These are phyloP conservation scores for Drosophila hamatofila DNA, from an alignment of 2,888 invertebrate species.

Conservation along the genomic window DNA sequence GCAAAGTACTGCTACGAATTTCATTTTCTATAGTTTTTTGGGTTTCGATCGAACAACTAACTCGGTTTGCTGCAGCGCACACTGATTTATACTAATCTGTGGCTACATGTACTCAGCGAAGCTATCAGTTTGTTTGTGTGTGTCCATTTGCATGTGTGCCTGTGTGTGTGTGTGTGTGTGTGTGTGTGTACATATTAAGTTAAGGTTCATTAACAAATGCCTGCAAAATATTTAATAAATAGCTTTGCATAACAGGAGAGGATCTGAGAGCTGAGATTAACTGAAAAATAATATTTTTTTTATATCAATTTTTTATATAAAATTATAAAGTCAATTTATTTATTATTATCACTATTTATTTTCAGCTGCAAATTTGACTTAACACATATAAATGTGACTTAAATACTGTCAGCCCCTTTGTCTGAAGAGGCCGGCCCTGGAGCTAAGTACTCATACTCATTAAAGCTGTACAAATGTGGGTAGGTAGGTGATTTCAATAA, in stretches of 20 bases:
- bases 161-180: neutral
- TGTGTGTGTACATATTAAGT: conserved; percentile 22
- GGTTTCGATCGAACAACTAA: conserved; percentile 44
- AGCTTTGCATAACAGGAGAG: conserved; percentile 2
- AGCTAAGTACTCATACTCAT: neutral
- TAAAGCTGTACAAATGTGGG: neutral
- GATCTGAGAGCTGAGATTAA: neutral
- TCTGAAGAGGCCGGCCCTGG: conserved; percentile 2
- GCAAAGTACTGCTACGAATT: conserved; percentile 48
- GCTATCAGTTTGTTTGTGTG: conserved; percentile 15
- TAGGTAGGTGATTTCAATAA: neutral
- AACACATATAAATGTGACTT: neutral
- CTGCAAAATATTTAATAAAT: conserved; percentile 47
- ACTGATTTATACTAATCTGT: conserved; percentile 49
- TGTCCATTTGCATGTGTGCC: neutral
- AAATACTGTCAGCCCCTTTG: neutral
- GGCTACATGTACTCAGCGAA: neutral
- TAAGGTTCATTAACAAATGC: conserved; percentile 61
- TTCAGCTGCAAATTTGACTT: neutral
- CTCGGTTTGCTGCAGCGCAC: conserved; percentile 3
- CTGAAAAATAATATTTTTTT: neutral
- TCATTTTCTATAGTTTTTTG: conserved; percentile 37
- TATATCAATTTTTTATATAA: neutral
- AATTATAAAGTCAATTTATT: neutral
- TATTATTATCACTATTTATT: neutral